These are phyloP conservation scores for Suricata suricatta DNA, from an alignment of 2,113 vertebrate species.

Conservation along the genomic window DNA sequence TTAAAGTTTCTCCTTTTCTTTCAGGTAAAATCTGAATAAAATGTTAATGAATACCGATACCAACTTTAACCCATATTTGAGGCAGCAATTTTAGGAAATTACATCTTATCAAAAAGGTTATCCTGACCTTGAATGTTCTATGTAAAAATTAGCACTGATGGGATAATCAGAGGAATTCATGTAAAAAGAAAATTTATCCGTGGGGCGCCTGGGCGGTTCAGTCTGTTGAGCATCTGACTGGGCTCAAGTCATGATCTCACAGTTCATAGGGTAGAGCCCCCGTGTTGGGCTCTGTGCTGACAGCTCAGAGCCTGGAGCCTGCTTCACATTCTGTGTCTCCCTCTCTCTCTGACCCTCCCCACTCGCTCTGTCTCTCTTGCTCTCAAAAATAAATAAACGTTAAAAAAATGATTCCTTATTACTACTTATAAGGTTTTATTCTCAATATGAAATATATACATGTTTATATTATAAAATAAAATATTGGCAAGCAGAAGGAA, in stretches of 20 bases:
- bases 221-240: no score
- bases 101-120: not conserved
- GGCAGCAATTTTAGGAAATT: not conserved
- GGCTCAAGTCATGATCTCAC: no score
- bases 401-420: not conserved
- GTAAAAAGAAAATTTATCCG: not conserved
- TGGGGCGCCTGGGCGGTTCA: no score
- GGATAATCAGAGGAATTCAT: not conserved
- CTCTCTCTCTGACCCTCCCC: no score
- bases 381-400: no score
- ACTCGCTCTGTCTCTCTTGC: no score
- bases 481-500: not conserved
- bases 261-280: no score
- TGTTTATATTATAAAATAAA: not conserved
- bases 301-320: no score
- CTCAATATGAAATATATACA: not conserved
- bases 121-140: slow-evolving; percentile 34
- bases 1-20: slow-evolving; percentile 12
- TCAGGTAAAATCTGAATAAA: not conserved
- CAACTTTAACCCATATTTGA: not conserved
- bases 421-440: not conserved
- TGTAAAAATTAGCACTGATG: not conserved
- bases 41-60: not conserved
- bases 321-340: no score
- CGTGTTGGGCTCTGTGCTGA: no score